Percentiles rank a stretch among this genome's conserved stretches.
Conservation (phyloP, 2,113 vertebrate genomes). For the Stegostoma tigrinum region DNA sequence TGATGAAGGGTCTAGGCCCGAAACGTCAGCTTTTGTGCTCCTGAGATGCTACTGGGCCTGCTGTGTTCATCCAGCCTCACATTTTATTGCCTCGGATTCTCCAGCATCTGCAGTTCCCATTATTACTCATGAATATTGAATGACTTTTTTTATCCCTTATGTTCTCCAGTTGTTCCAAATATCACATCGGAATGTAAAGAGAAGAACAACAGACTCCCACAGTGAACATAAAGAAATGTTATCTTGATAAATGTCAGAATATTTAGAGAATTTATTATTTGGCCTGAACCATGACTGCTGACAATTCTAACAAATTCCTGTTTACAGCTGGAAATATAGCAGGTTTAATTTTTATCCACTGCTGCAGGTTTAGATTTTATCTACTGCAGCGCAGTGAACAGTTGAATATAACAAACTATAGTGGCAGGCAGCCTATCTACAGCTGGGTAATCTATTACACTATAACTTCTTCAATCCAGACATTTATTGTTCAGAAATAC, state of each 20-base stretch:
- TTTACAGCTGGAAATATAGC: background rate
- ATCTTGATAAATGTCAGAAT: background rate
- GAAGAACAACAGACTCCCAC: background rate
- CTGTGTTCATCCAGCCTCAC: too few relatives aligned
- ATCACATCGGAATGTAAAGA: background rate
- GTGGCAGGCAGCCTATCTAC: background rate
- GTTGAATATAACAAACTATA: background rate
- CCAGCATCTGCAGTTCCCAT: too few relatives aligned
- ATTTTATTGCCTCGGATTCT: too few relatives aligned
- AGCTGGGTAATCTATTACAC: background rate
- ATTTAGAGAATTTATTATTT: background rate
- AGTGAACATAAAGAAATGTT: background rate
- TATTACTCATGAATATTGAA: background rate
- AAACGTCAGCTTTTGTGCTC: too few relatives aligned
- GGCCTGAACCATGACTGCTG: background rate
- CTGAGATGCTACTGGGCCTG: too few relatives aligned
- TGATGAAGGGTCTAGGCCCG: too few relatives aligned
- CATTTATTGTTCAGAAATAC: background rate
- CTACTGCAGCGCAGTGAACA: background rate
- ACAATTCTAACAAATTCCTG: background rate
- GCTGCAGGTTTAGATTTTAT: background rate
- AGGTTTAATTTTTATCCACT: background rate
- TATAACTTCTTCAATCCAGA: background rate
- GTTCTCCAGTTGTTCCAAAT: background rate
- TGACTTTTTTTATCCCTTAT: background rate